Base-by-base conservation (phyloP, 2,113 vertebrate species). In the Lepisosteus oculatus region DNA sequence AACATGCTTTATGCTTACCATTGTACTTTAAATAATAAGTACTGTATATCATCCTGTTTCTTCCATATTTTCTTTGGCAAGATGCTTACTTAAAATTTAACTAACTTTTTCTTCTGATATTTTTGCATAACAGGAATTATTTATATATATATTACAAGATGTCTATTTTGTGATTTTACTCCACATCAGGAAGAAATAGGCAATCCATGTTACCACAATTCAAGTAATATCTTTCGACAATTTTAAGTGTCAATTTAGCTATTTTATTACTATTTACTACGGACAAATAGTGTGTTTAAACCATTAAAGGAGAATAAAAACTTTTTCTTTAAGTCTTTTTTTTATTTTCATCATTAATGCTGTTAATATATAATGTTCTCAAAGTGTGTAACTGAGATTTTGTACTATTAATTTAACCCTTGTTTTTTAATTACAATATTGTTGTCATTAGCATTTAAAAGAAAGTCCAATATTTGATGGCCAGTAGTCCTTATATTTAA, bases 401-500 rank as follows among this genome's bases (percentile, higher is more conserved):
- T 55, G 15, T 17, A 61, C 54, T 15, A 15, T 68, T 17, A 43
- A 55, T 68, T 54, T 1, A 70, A 61, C 11, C 6, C 7, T 12
- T 8, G 8, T 2, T 41, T 43, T 65, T 64, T 72, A 65, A 72
- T 65, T 61, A 13, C 1, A 59, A 14, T 2, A 41, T 9, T 12
- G 41, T 41, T 7, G 29, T 66, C 47, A 12, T 69, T 54, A 55
- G 13, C 29, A n/a, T 47, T 54, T 42, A 62, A 29, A 29, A 29
- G 29, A 51, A 68, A 68, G 66, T 55, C 69, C 69, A 69, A 61
- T 71, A 67, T 43, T 51, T 57, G 65, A 45, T 42, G 57, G 62
- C 51, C 41, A 41, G 55, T 14, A 42, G 29, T 44, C 4, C n/a
- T 68, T 15, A 64, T 76, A 61, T 74, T 79, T 72, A 29, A 63